Evolutionary conservation across 2,888 invertebrate species (phyloP), one percentile per base, ranked within the genome.

Genomic region (Acronicta aceris): DNA sequence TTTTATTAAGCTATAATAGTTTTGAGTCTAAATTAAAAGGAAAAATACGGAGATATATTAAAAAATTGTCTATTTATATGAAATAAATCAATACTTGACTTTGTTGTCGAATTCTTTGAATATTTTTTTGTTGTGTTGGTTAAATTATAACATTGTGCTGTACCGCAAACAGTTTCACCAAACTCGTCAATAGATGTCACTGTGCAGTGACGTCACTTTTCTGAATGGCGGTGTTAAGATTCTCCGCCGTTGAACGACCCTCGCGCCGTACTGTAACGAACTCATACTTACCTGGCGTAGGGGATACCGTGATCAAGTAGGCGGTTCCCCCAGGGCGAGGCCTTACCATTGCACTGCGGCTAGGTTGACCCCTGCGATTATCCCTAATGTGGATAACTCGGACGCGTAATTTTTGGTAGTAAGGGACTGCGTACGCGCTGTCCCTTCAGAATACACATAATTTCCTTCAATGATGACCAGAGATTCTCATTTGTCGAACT

Each of bases 261-360:
- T 13, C 36, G 36, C 36, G 36, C 36, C 13, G 36, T 36, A 36
- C 36, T 36, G 12, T 36, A 36, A 0, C 3, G 36, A 36, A 36
- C 5, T 36, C 36, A 36, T 36, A 36, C 36, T 36, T 36, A 36
- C 36, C 36, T 36, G 36, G 36, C 36, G 36, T 36, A 36, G 36
- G 49, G 45, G 27, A 36, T 36, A 36, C 36, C 36, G 36, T 36
- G 36, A 52, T 36, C 48, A 45, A 0, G 72, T 59, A 21, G 27
- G 27, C 9, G 33, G 30, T 15, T 65, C 64, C 8, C 74, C 72
- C 27, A 68, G 60, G 36, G 36, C 36, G 36, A 36, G 36, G 36
- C 36, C 36, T 36, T 13, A 5, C 36, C 36, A 36, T 36, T 36
- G 36, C 36, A 36, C 36, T 36, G 36, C 36, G 36, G 36, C 13